These are phyloP conservation scores for Salminus brasiliensis DNA, from an alignment of 2,113 vertebrate genomes.

Conservation along the genomic window DNA sequence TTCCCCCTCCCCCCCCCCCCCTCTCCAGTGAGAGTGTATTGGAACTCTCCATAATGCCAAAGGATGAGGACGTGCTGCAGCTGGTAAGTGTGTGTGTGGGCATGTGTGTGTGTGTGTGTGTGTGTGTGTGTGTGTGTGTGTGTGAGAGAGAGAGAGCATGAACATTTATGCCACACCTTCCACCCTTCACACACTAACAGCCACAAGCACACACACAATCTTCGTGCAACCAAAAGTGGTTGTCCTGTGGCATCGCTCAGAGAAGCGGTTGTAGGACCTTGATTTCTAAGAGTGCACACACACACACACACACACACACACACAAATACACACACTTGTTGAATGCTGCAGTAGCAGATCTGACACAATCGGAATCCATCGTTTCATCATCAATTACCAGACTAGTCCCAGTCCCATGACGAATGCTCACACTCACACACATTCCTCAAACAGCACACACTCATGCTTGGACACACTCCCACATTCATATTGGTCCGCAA, in stretches of 20 bases:
- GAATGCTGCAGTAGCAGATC: neutral
- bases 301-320: neutral
- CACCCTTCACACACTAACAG: neutral
- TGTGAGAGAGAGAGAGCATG: too few relatives aligned
- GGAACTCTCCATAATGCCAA: constrained; percentile 97
- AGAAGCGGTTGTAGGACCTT: too few relatives aligned
- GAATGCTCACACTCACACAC: constrained; percentile 21
- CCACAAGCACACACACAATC: neutral
- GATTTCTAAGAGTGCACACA: too few relatives aligned
- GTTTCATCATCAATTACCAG: constrained; percentile 13
- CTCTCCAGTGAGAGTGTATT: constrained; percentile 84
- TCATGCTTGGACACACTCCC: constrained; percentile 6
- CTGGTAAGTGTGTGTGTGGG: constrained; percentile 92
- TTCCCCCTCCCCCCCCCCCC: constrained; percentile 16
- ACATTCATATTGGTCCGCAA: constrained; percentile 62
- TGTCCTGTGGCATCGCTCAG: too few relatives aligned
- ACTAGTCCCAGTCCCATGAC: constrained; percentile 23
- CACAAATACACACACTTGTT: neutral
- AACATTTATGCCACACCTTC: constrained; percentile 40
- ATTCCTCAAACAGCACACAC: constrained; percentile 16
- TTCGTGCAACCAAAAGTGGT: too few relatives aligned
- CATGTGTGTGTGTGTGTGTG: too few relatives aligned
- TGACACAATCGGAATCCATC: neutral
- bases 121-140: too few relatives aligned
- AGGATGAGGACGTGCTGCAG: constrained; percentile 96